phyloP scores from a whole-genome alignment of 2,113 vertebrate species.

The Cyprinodon brontotheroides region DNA sequence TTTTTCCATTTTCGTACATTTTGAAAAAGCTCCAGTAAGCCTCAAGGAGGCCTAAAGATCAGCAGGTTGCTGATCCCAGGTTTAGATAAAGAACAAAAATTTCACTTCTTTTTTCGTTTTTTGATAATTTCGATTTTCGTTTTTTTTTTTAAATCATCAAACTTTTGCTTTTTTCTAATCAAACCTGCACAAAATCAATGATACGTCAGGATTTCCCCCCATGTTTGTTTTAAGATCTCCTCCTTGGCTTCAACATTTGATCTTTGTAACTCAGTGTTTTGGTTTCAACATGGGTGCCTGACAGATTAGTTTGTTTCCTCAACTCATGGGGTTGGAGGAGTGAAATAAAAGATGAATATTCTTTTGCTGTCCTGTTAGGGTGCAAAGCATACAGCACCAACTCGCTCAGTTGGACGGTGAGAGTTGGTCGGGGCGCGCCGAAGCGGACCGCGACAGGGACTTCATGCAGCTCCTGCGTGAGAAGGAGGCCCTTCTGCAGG shows the following conservation, averaged over 20 bases:
- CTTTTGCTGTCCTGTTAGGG: conserved; percentile 71
- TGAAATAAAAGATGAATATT: background rate
- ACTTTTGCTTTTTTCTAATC: no score
- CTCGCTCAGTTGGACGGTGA: conserved; percentile 92
- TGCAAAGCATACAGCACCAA: conserved; percentile 93
- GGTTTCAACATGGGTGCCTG: background rate
- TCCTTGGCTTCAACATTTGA: background rate
- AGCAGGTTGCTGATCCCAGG: no score
- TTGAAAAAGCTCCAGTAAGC: no score
- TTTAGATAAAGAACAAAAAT: no score
- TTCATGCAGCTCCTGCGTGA: conserved; percentile 94
- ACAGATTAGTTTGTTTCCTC: no score
- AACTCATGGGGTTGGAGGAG: background rate
- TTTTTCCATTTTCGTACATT: no score
- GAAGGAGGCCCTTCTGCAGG: conserved; percentile 95
- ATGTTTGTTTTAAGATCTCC: background rate
- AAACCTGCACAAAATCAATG: no score
- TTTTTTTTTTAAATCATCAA: no score
- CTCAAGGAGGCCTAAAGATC: no score
- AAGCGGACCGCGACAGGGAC: conserved; percentile 89
- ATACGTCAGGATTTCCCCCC: no score
- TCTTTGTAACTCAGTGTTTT: background rate
- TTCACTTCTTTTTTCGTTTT: no score
- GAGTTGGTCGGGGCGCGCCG: conserved; percentile 93
- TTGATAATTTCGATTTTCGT: no score